phyloP scores from a whole-genome alignment of 2,888 invertebrate genomes.

The Celastrina argiolus region DNA sequence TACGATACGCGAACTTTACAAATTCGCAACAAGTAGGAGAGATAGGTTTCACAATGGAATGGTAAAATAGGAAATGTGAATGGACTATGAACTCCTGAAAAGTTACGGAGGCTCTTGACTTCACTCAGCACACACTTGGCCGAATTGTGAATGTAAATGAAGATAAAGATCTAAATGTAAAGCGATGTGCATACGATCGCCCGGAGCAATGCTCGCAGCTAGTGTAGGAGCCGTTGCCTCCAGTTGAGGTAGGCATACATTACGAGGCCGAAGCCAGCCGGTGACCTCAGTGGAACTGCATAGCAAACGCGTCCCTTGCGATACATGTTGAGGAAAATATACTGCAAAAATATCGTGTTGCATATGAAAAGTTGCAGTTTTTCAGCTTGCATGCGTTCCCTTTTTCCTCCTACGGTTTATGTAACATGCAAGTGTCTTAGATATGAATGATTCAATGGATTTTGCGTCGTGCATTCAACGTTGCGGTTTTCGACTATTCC shows the following conservation, averaged over 20 bases:
- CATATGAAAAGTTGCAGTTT: neutral
- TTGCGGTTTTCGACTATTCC: neutral
- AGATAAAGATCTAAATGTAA: too few relatives aligned
- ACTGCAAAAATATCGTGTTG: neutral
- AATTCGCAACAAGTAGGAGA: too few relatives aligned
- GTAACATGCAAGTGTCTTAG: neutral
- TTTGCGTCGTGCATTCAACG: neutral
- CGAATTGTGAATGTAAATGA: slow-evolving; percentile 10
- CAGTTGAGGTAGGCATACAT: slow-evolving; percentile 52
- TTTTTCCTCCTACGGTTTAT: slow-evolving; percentile 9
- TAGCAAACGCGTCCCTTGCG: neutral
- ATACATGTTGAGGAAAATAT: slow-evolving; percentile 6
- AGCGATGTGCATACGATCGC: slow-evolving; percentile 2
- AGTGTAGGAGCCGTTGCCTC: slow-evolving; percentile 54
- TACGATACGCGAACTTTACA: too few relatives aligned
- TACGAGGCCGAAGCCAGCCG: neutral
- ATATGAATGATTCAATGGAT: neutral
- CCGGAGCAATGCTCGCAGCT: slow-evolving; percentile 33
- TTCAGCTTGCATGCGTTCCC: neutral
- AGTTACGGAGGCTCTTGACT: neutral
- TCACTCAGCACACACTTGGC: neutral
- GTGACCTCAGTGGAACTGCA: slow-evolving; percentile 13
- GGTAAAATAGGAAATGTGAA: too few relatives aligned
- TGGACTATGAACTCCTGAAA: neutral
- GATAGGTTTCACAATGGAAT: too few relatives aligned